Conservation (phyloP, 2,113 vertebrate genomes). For the Tachuris rubrigastra region DNA sequence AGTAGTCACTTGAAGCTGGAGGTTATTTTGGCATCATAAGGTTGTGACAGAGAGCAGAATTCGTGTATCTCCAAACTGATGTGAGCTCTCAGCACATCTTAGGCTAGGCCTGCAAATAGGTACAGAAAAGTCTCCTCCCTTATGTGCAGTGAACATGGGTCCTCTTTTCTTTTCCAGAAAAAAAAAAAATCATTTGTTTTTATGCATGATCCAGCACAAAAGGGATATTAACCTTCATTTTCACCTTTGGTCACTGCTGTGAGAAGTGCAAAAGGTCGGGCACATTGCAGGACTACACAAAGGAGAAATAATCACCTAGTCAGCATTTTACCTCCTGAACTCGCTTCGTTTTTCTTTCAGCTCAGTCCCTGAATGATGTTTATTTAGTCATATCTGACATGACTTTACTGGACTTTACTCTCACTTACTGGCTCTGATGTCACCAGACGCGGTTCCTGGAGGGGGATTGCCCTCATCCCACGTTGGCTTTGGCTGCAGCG, state of each 20-base stretch:
- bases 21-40: background rate
- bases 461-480: background rate
- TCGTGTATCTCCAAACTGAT: background rate
- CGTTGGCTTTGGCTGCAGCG: background rate
- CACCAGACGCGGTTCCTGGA: background rate
- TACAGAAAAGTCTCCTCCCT: background rate
- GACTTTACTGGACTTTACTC: background rate
- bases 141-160: background rate
- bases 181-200: background rate
- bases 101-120: background rate
- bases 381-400: background rate
- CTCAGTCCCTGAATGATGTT: background rate
- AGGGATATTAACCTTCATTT: background rate
- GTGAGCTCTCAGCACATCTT: background rate
- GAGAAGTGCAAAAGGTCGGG: background rate
- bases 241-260: background rate
- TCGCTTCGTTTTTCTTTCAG: background rate
- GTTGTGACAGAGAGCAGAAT: background rate
- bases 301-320: background rate
- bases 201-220: background rate
- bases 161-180: background rate
- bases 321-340: background rate
- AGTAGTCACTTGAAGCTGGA: background rate
- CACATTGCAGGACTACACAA: background rate
- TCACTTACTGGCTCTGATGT: background rate